Percentiles rank a stretch among this genome's conserved stretches.
phyloP scores from a whole-genome alignment of 2,113 vertebrate species.

The Heptranchias perlo region DNA sequence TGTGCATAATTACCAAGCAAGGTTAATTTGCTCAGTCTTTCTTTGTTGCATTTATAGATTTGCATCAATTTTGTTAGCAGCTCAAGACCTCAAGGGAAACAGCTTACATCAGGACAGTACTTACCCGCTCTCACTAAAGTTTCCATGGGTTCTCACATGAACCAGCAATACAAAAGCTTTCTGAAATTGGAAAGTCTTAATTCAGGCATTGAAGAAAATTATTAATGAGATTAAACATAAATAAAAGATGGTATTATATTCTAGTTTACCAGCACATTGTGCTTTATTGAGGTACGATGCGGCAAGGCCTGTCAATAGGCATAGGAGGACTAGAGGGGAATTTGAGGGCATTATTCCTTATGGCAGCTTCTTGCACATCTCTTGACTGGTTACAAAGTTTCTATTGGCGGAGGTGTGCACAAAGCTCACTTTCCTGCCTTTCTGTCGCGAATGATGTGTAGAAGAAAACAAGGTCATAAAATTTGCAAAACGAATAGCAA shows the following conservation, averaged over 20 bases:
- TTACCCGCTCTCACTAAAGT: neutral
- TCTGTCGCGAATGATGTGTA: neutral
- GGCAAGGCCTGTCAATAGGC: too few species aligned
- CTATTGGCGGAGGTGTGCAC: neutral
- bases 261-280: neutral
- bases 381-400: too few species aligned
- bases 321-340: too few species aligned
- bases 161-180: neutral
- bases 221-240: neutral
- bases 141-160: neutral
- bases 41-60: slow-evolving; percentile 8
- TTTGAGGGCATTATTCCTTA: too few species aligned
- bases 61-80: slow-evolving; percentile 7
- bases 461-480: neutral
- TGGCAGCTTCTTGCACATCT: too few species aligned
- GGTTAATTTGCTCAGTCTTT: neutral
- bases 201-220: neutral
- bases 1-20: slow-evolving; percentile 16
- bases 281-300: neutral
- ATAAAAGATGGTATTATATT: neutral
- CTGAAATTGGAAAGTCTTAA: neutral
- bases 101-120: neutral
- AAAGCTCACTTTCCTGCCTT: neutral
- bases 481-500: neutral
- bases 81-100: neutral